Evolutionary conservation across 2,797 vertebrate genomes (phyloP), one percentile per base, ranked within the genome.

Genomic region (Pseudomugil gertrudae): DNA sequence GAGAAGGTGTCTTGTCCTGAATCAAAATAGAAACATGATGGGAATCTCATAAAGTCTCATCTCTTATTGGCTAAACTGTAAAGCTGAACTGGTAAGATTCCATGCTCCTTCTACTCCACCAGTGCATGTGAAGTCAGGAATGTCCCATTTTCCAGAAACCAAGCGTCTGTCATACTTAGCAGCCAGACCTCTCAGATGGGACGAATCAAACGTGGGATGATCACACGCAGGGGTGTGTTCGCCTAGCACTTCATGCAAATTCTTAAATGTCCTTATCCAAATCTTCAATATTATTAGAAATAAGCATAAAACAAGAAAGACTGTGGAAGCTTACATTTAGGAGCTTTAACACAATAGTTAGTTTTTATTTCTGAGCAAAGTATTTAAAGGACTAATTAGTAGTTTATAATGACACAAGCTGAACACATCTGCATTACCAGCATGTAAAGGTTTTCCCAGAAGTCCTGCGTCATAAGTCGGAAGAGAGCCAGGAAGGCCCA

Each of bases 401-500:
- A 53, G 36, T 63, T n/a, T 30, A n/a, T 0, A 27, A n/a, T n/a
- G 15, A 62, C 63, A 64, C 11, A 60, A 57, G 23, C 21, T 52
- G 26, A 48, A 65, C 23, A 54, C 59, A 64, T 80, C 59, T 67
- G 57, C 84, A 90, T 95, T 86, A 99, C 98, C 93, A 99, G 91
- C 60, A 97, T 96, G 88, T 99, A 99, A 81, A 99, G 93, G 89
- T 99, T 99, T 84, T 99, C 98, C 98, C 98, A 99, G 48, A 95
- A 99, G 89, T 99, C 98, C 92, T 99, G 98, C 89, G 98, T 99
- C 98, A 99, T 99, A 90, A 99, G 97, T 87, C 98, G 96, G 92
- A 99, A 99, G 9, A 99, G 93, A 87, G 98, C 96, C 91, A 99
- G 94, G 70, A 99, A 99, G 72, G 98, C 98, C 98, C 98, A 99